phyloP scores from a whole-genome alignment of 2,113 vertebrate genomes.

The Alosa alosa region DNA sequence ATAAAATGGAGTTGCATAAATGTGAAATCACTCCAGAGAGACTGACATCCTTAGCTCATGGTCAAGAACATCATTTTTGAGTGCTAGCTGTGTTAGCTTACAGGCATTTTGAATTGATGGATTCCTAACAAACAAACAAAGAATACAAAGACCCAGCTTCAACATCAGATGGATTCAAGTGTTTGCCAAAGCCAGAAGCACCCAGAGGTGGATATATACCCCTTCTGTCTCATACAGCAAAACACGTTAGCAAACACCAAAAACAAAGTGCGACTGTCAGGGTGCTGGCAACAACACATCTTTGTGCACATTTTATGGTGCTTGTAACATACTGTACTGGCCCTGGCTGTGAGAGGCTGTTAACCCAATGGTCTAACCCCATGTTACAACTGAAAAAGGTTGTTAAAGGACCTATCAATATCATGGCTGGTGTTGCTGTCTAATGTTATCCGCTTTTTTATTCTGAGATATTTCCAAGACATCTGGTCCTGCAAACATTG shows the following conservation, averaged over 20 bases:
- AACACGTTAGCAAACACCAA: slow-evolving; percentile 15
- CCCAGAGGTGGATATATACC: slow-evolving; percentile 8
- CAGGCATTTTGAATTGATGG: background rate
- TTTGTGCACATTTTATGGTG: slow-evolving; percentile 14
- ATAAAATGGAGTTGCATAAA: background rate
- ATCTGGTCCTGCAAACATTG: background rate
- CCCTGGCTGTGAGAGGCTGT: background rate
- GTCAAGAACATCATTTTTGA: background rate
- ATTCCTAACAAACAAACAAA: background rate
- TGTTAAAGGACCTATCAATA: background rate
- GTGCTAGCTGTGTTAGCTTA: background rate
- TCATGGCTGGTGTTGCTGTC: background rate
- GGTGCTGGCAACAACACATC: background rate
- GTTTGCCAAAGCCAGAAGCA: background rate
- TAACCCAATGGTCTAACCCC: background rate
- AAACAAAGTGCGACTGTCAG: slow-evolving; percentile 8
- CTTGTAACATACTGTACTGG: slow-evolving; percentile 19
- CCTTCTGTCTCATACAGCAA: background rate
- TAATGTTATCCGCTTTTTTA: background rate
- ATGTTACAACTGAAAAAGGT: background rate
- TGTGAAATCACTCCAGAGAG: background rate
- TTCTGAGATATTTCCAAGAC: background rate
- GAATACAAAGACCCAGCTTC: background rate
- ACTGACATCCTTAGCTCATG: background rate
- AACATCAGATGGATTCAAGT: background rate